These are phyloP conservation scores for Oenanthe oenanthe DNA, from an alignment of 2,113 vertebrate species.

Conservation along the genomic window DNA sequence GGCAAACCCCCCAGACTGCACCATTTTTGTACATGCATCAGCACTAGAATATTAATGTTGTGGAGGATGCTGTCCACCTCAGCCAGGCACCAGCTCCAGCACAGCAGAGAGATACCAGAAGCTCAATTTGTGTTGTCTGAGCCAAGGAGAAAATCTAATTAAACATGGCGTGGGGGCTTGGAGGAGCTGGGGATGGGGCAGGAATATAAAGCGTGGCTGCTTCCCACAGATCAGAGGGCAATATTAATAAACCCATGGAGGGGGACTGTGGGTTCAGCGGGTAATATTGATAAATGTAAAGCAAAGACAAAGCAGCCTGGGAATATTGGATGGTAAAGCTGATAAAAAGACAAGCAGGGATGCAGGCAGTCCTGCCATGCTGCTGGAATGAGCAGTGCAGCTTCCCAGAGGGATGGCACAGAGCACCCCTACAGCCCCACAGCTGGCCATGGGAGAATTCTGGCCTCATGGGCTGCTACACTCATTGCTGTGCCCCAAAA, in stretches of 20 bases:
- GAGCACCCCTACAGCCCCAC: not conserved
- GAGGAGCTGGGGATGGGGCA: slow-evolving; percentile 71
- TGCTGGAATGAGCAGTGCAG: not conserved
- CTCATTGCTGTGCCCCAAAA: not conserved
- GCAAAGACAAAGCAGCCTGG: slow-evolving; percentile 70
- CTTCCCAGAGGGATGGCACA: accelerated
- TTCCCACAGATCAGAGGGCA: slow-evolving; percentile 79
- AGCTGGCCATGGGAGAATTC: accelerated
- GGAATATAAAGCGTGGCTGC: slow-evolving; percentile 74
- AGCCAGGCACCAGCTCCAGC: slow-evolving; percentile 33
- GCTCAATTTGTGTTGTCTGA: slow-evolving; percentile 76
- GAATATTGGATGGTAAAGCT: slow-evolving; percentile 61
- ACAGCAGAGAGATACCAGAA: slow-evolving; percentile 43
- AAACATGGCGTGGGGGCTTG: slow-evolving; percentile 77
- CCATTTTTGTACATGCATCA: not conserved
- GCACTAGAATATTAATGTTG: slow-evolving; percentile 3
- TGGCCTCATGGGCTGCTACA: accelerated
- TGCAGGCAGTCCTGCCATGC: not conserved
- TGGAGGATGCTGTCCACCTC: not conserved
- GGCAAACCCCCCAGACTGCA: not conserved
- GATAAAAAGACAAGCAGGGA: slow-evolving; percentile 51
- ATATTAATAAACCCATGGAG: slow-evolving; percentile 77
- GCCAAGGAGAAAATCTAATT: slow-evolving; percentile 81
- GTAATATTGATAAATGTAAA: slow-evolving; percentile 79
- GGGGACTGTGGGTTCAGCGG: slow-evolving; percentile 57